Base-by-base conservation (phyloP, 2,113 vertebrate species). In the Labeo catla region DNA sequence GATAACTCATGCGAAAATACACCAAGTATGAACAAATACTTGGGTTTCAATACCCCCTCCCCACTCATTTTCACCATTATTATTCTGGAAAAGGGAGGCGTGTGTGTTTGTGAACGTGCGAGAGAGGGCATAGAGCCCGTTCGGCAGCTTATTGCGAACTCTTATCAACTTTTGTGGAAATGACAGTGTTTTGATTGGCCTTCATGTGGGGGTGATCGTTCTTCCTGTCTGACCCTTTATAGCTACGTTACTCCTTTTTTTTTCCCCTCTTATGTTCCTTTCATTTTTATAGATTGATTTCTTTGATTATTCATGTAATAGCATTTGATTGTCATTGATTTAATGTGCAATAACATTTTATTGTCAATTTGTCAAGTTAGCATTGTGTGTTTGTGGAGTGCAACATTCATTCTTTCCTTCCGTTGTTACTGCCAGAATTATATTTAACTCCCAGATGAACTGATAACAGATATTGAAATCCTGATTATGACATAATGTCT, bases 111-210 rank as follows among this genome's bases (percentile, higher is more conserved):
- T 65, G 81, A 70, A 74, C 5, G 65, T 83, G 86, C 16, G 34
- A 5, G 45, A 54, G 2, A 52, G 49, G 47, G 8, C 65, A 52
- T 72, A 43, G 23, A 50, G 28, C 9, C 23, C 28, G 89, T 86
- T 84, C 0, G 6, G 63, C 57, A 23, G 28, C 28, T 85, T 86
- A 89, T 76, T 76, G 76, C 82, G 70, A 89, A 76, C 72, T 52
- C 83, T 88, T 50, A 81, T 72, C 65, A 72, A 39, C 15, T 3
- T 83, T 16, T 28, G 61, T 49, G 61, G 47, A 68, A 70, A 36
- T n/a, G 3, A 70, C 1, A 12, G 16, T n/a, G 23, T 83, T 83
- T 54, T 70, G 16, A 83, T 54, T 83, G 34, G 23, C 63, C 8
- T 65, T 76, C 11, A 6, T 59, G 8, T 47, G 21, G 6, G 21